Percentiles rank a stretch among this genome's conserved stretches.
Conservation (phyloP, 2,113 vertebrate genomes). For the Cairina moschata region DNA sequence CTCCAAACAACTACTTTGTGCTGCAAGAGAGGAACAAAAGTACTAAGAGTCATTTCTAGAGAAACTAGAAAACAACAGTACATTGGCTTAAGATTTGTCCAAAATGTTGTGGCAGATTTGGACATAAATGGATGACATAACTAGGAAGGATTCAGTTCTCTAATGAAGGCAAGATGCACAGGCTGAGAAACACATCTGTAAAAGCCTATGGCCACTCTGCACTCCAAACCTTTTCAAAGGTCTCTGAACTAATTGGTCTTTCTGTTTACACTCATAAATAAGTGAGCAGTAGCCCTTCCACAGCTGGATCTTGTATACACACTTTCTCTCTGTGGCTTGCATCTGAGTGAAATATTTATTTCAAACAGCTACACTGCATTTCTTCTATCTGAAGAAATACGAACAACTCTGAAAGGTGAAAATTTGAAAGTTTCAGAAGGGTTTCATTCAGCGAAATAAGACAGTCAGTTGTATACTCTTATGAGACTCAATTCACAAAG, state of each 20-base stretch:
- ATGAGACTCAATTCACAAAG: neutral
- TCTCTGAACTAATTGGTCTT: slow-evolving; percentile 45
- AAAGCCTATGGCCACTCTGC: neutral
- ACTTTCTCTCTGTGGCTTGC: slow-evolving; percentile 1
- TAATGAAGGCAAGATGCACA: neutral
- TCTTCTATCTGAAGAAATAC: slow-evolving; percentile 8
- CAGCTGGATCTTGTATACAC: neutral
- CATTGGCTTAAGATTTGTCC: neutral
- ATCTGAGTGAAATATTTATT: slow-evolving; percentile 44
- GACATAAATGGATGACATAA: neutral
- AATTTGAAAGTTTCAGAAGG: neutral
- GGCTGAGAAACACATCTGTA: neutral
- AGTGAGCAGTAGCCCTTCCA: slow-evolving; percentile 23
- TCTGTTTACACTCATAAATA: slow-evolving; percentile 64
- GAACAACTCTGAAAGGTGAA: neutral
- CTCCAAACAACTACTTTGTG: neutral
- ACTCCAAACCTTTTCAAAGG: slow-evolving; percentile 12
- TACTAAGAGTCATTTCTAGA: neutral
- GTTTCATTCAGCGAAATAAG: neutral
- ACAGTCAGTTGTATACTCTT: neutral
- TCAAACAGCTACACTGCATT: neutral
- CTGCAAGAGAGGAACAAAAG: neutral
- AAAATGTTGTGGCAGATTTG: neutral
- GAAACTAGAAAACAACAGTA: neutral
- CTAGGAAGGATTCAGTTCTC: neutral